Conservation (phyloP, 2,888 invertebrate species). For the Phrixothrix hirtus region DNA sequence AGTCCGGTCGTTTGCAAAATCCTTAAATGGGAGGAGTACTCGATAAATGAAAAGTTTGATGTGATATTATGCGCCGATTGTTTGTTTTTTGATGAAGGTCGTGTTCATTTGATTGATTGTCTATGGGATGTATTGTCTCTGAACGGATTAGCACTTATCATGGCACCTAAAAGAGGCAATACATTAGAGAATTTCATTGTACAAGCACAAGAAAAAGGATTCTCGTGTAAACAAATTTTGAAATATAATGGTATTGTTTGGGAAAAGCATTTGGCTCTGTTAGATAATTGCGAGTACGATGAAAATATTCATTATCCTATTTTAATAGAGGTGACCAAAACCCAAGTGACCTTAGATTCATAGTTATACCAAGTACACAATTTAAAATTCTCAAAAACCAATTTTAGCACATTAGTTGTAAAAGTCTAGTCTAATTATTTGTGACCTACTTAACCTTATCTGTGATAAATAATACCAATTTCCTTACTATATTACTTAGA, state of each 20-base stretch:
- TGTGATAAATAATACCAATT: constrained; percentile 57
- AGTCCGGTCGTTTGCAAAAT: constrained; percentile 60
- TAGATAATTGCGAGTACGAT: constrained; percentile 65
- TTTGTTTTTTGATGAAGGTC: constrained; percentile 75
- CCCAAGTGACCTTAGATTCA: constrained; percentile 52
- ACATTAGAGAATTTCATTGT: constrained; percentile 71
- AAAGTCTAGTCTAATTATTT: constrained; percentile 30
- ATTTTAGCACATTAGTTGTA: constrained; percentile 21
- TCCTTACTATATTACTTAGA: constrained; percentile 42
- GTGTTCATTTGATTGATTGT: constrained; percentile 68
- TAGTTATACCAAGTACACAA: constrained; percentile 29
- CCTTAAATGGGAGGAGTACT: constrained; percentile 60
- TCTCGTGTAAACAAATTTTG: constrained; percentile 61
- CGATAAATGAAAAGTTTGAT: constrained; percentile 62
- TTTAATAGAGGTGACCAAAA: constrained; percentile 65
- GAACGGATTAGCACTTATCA: constrained; percentile 69
- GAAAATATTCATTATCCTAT: constrained; percentile 74
- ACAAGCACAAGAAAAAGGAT: constrained; percentile 64
- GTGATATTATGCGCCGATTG: constrained; percentile 79
- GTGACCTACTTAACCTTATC: constrained; percentile 55
- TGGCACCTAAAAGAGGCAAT: constrained; percentile 75
- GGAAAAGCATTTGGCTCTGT: constrained; percentile 66
- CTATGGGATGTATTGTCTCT: constrained; percentile 66
- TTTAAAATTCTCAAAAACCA: constrained; percentile 12
- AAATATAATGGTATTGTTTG: constrained; percentile 70